Conservation (phyloP, 1,140 invertebrate genomes). For the Drosophila leontia region DNA sequence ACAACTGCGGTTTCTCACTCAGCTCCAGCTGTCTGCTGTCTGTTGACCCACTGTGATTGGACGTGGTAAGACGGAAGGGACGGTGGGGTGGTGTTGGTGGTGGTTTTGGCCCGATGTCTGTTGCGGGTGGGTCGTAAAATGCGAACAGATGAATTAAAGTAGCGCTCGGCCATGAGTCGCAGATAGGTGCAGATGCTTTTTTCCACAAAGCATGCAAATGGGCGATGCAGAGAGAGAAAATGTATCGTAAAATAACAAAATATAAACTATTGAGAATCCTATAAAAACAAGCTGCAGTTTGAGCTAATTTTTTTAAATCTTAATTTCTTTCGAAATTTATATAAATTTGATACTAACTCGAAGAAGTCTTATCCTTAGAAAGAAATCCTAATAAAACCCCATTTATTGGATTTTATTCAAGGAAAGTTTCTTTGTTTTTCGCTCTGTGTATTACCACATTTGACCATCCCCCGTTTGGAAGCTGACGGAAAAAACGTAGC, state of each 20-base stretch:
- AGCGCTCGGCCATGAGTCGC: constrained; percentile 25
- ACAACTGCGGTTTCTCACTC: constrained; percentile 49
- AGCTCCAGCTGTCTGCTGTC: constrained; percentile 51
- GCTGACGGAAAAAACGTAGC: constrained; percentile 47
- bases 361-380: no score
- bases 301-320: background rate
- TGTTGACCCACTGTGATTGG: constrained; percentile 60
- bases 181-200: constrained; percentile 66
- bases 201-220: constrained; percentile 70
- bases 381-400: background rate
- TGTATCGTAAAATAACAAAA: no score
- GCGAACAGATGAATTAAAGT: constrained; percentile 69
- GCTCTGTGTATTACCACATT: constrained; percentile 2
- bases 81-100: constrained; percentile 7
- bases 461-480: constrained; percentile 32
- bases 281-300: background rate
- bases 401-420: background rate
- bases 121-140: constrained; percentile 56
- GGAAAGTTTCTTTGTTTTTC: background rate
- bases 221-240: constrained; percentile 10
- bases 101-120: constrained; percentile 1
- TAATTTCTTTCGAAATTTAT: background rate
- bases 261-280: background rate
- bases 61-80: constrained; percentile 5
- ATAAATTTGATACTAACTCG: no score